Evolutionary conservation across 1,140 invertebrate species (phyloP), one percentile per base, ranked within the genome.

Genomic region (Pachypeltis micranthus): DNA sequence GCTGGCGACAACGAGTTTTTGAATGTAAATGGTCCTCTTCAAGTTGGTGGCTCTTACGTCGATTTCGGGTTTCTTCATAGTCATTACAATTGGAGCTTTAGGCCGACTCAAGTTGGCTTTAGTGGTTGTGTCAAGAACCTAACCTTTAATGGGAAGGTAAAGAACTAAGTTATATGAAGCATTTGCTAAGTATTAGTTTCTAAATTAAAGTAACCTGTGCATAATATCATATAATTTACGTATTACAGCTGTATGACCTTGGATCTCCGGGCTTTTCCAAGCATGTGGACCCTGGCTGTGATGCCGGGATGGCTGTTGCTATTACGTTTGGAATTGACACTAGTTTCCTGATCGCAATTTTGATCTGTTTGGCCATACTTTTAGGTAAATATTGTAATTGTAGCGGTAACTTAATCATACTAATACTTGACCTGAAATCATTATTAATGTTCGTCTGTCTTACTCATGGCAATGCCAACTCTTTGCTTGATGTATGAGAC

Each of bases 21-120:
- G 0, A 94, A 94, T 70, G 88, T 94, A 0, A 93, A 94, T 72
- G 83, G 87, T 0, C 90, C 91, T 0, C 76, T 96, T 19, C 91
- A 95, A 75, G 66, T 96, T 7, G 93, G 93, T 19, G 93, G 93
- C 10, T 80, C 83, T 0, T 79, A 82, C 34, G 76, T 83, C 27
- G 80, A 88, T 67, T 72, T 88, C 1, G 70, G 74, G 1, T 71
- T 78, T 21, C 74, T 91, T 1, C 78, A 79, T 1, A 71, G 74
- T 0, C 72, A 78, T 3, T 67, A 74, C 56, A 71, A 75, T 63
- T 87, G 85, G 86, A 77, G 78, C 44, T 75, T 81, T 69, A 75
- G 79, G 24, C 88, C 89, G 1, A 83, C 79, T 0, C 75, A 76
- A 23, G 76, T 77, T 61, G 81, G 83, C 63, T 94, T 92, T 71